Base-by-base conservation (phyloP, 2,888 invertebrate genomes). In the Tiliacea aurago region DNA sequence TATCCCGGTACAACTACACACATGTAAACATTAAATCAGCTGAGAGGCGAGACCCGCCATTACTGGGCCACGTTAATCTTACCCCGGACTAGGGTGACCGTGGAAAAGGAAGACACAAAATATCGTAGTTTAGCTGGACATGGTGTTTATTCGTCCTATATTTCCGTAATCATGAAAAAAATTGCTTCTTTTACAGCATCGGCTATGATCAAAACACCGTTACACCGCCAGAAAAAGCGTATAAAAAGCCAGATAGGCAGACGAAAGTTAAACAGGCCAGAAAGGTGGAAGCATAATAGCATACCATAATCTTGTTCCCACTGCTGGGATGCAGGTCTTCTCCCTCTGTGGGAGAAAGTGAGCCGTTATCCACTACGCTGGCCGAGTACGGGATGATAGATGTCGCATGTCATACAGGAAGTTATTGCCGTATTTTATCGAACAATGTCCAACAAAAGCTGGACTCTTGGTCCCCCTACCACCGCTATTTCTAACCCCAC, bases 61-160 rank as follows among this genome's bases (percentile, higher is more conserved):
- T 85, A 85, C 85, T 80, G 86, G 69, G 78, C 69, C 69, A 65
- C 84, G 84, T 85, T 85, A 85, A 85, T 85, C 85, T 85, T 85
- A 67, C 51, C 62, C 63, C 55, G 33, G 49, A 10, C 20, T 66
- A 75, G 68, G 68, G 83, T 71, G 58, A 33, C 81, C 65, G 0
- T 15, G 37, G 65, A 33, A 20, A 15, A 49, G 20, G 33, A 75
- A 49, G 28, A 28, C 28, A 28, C 3, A 28, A 33, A 18, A 28
- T 0, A 7, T 43, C 20, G 45, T 70, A 7, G 23, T 72, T 61
- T 68, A 15, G 4, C 15, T 18, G 10, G n/a, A 23, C 4, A 49
- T 6, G 20, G 0, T 58, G 5, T 15, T n/a, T 51, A 10, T 49
- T 49, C 2, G 28, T 28, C 28, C 28, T 28, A 3, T 28, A 28